A percentile compares a stretch with the other conserved stretches of the same genome.
These are phyloP conservation scores for Corapipo altera DNA, from an alignment of 2,113 vertebrate genomes.

Conservation along the genomic window DNA sequence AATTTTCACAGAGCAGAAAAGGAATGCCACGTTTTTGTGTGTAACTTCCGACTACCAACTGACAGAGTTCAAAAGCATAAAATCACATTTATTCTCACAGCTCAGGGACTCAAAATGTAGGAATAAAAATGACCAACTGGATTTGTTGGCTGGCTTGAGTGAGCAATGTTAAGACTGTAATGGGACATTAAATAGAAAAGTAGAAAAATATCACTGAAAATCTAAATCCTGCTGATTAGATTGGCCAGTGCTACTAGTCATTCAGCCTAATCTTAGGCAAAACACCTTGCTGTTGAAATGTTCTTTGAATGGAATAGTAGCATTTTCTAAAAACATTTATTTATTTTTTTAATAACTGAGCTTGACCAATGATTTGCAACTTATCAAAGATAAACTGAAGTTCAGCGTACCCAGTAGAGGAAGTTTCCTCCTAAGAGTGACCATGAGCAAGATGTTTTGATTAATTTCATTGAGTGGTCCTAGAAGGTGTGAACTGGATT, in stretches of 20 bases:
- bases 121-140: not conserved
- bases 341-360: not conserved
- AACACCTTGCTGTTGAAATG: not conserved
- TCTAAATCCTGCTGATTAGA: not conserved
- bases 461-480: not conserved
- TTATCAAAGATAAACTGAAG: not conserved
- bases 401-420: rapidly evolving
- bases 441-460: not conserved
- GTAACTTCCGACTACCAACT: not conserved
- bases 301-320: not conserved
- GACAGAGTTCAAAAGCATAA: not conserved
- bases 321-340: not conserved
- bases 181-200: not conserved
- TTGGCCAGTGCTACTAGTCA: not conserved
- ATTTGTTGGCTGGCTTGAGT: not conserved
- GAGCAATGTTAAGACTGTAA: not conserved
- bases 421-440: not conserved
- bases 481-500: not conserved
- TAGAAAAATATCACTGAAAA: not conserved
- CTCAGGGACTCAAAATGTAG: not conserved
- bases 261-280: not conserved
- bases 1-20: conserved; percentile 13
- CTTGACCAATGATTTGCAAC: not conserved
- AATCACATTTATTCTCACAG: not conserved
- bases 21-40: not conserved